Conservation (phyloP, 1,140 invertebrate genomes). For the Drosophila saltans region DNA sequence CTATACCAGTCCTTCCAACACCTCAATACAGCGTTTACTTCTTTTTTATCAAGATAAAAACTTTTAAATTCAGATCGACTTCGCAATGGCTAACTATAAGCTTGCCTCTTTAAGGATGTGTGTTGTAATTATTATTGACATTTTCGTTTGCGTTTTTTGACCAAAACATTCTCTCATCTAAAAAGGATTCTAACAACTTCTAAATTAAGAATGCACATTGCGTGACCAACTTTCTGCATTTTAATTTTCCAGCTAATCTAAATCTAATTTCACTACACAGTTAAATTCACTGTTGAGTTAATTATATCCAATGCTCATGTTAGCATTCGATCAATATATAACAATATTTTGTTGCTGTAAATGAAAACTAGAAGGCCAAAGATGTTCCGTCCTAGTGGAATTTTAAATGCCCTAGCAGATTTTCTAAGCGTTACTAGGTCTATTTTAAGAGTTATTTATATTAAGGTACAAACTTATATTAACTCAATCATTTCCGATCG, state of each 20-base stretch:
- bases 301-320: background rate
- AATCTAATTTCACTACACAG: background rate
- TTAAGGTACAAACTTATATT: no score
- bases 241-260: constrained; percentile 32
- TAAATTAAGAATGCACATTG: constrained; percentile 48
- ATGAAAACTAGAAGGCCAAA: background rate
- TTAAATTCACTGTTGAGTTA: background rate
- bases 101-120: no score
- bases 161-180: background rate
- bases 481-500: no score
- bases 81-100: no score
- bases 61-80: no score
- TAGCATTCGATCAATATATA: constrained; percentile 12
- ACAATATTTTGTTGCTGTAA: background rate
- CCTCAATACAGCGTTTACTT: no score
- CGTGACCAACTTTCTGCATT: constrained; percentile 41
- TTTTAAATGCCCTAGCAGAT: no score
- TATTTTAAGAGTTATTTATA: no score
- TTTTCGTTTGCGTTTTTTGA: background rate
- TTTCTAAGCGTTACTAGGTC: no score
- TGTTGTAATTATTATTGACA: constrained; percentile 16
- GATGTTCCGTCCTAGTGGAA: no score
- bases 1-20: no score
- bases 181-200: constrained; percentile 3
- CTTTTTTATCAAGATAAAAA: no score